A percentile compares a stretch with the other conserved stretches of the same genome.
Evolutionary conservation across 30 jellyfish, hydroid and myxozoan species (phyloP).

Genomic region (Morbakka virulenta): DNA sequence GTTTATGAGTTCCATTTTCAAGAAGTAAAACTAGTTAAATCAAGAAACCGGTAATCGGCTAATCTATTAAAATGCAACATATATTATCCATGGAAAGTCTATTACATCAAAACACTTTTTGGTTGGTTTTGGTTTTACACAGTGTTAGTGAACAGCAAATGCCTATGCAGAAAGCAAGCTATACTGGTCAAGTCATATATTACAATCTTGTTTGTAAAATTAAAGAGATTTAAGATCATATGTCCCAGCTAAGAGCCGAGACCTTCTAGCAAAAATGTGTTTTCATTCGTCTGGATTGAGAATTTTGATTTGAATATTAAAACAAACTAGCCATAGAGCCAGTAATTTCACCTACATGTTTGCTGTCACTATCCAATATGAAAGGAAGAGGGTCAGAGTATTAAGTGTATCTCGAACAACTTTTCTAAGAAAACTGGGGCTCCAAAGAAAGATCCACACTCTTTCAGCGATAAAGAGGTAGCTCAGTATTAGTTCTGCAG

Average conservation of each 20-base stretch:
- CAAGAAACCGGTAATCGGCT: conserved; percentile 10
- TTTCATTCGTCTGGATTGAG: conserved; percentile 36
- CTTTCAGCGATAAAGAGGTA: no score
- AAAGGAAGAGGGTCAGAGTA: background rate
- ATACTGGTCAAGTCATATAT: conserved; percentile 38
- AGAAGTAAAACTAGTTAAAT: conserved; percentile 6
- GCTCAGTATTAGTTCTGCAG: no score
- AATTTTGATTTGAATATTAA: conserved; percentile 25
- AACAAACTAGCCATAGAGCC: conserved; percentile 7
- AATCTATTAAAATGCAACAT: conserved; percentile 1
- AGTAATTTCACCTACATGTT: conserved; percentile 10
- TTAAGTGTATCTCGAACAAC: background rate
- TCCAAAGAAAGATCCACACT: no score
- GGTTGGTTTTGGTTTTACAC: conserved; percentile 48
- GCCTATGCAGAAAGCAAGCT: background rate
- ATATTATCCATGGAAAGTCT: conserved; percentile 14
- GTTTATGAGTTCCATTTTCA: background rate
- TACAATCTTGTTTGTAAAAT: conserved; percentile 28
- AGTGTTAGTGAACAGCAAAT: conserved; percentile 6
- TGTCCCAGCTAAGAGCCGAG: background rate
- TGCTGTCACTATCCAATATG: conserved; percentile 1
- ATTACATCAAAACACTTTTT: conserved; percentile 29
- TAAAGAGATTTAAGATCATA: conserved; percentile 25
- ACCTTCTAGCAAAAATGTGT: no score
- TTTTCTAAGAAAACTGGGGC: no score